Base-by-base conservation (phyloP, 2,113 vertebrate species). In the Balaenoptera acutorostrata region DNA sequence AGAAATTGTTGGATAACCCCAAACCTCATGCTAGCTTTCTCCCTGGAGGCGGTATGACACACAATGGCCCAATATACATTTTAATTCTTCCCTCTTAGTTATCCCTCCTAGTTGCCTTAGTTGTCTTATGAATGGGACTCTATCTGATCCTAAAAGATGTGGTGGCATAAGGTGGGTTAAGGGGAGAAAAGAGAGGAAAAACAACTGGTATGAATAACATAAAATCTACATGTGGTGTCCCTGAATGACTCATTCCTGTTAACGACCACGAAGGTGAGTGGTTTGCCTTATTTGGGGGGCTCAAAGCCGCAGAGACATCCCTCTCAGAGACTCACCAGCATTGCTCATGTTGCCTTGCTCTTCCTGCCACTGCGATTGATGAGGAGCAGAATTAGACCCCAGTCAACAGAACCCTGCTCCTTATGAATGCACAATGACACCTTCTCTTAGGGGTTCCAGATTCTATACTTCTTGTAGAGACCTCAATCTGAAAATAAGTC, bases 261-360 rank as follows among this genome's bases (percentile, higher is more conserved):
- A 31, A 18, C 14, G 4, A 49, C 1, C 17, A 20, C 46, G 27
- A 66, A 63, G 39, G 36, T 1, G 11, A 46, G 63, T 20, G 4
- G 27, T 75, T 39, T 81, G 72, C 57, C 64, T 21, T 68, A 59
- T 41, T 33, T 33, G 13, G 36, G 57, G 55, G n/a, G 31, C 71
- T 66, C 57, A 63, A 36, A 23, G 29, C 20, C 41, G 39, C 1
- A 2, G 71, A 23, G 55, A n/a, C 41, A 14, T 6, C 23, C 57
- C 36, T 29, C 13, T 18, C 27, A 57, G 82, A 57, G 72, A 98
- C 98, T 98, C 92, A 98, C 98, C 98, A 0, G 91, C 46, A 18
- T 74, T 87, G 18, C 13, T 97, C 98, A 96, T 98, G 94, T 59
- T 96, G 93, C 68, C 84, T 0, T 17, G 57, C 13, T 96, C 61